phyloP scores from a whole-genome alignment of 92 coral and sea anemone species.

The Zoanthus gigantus region DNA sequence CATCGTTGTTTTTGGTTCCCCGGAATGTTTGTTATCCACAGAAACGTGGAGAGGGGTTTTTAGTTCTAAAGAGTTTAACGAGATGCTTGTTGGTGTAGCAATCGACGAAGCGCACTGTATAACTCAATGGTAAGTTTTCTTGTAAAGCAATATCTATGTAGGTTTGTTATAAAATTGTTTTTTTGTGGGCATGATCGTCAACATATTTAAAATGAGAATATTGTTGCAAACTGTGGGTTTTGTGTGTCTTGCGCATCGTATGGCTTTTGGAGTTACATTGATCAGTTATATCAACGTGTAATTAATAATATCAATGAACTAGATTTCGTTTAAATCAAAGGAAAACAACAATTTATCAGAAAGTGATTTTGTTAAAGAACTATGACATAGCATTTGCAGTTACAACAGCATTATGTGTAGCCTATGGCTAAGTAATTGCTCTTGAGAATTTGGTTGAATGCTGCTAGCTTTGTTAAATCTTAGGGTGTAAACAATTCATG shows the following conservation, averaged over 20 bases:
- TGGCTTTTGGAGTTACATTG: not conserved
- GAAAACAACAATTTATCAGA: slow-evolving; percentile 2
- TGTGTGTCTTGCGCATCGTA: not conserved
- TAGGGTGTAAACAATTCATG: slow-evolving; percentile 5
- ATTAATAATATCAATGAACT: not conserved
- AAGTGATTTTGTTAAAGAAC: not conserved
- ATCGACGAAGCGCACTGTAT: slow-evolving; percentile 29
- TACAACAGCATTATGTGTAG: not conserved
- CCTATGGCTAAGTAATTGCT: not conserved
- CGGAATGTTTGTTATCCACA: slow-evolving; percentile 69
- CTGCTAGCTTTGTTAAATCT: slow-evolving; percentile 1
- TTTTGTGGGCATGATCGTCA: not conserved
- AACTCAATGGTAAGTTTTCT: slow-evolving; percentile 30
- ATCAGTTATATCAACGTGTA: not conserved
- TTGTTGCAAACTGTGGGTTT: slow-evolving; percentile 4
- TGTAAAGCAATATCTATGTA: not conserved
- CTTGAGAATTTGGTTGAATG: not conserved
- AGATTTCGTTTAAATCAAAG: slow-evolving; percentile 7
- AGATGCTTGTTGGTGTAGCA: slow-evolving; percentile 37
- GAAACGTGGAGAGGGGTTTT: slow-evolving; percentile 30
- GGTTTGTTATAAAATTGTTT: slow-evolving; percentile 10
- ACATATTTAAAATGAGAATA: slow-evolving; percentile 6
- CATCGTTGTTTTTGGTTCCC: slow-evolving; percentile 80
- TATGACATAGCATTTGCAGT: not conserved
- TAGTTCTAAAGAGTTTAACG: slow-evolving; percentile 15